A percentile compares a stretch with the other conserved stretches of the same genome.
Evolutionary conservation across 2,797 vertebrate species (phyloP).

Genomic region (Bovichtus diacanthus): DNA sequence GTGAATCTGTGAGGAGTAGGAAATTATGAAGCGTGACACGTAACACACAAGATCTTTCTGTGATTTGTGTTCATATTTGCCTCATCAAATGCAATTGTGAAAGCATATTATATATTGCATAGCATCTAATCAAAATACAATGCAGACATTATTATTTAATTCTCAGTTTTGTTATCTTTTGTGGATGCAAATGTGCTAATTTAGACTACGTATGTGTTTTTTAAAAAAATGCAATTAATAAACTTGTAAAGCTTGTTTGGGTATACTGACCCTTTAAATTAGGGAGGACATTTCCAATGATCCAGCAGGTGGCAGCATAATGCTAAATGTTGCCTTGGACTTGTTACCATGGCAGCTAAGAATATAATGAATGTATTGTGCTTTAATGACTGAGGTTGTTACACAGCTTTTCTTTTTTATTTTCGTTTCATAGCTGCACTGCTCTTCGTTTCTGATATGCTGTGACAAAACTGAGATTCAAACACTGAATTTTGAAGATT

Average conservation of each 20-base stretch:
- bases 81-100: not conserved
- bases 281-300: not conserved
- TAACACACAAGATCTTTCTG: not conserved
- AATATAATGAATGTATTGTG: constrained; percentile 60
- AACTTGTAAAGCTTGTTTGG: not conserved
- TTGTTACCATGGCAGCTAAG: constrained; percentile 70
- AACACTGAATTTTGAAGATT: not conserved
- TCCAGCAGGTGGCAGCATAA: constrained; percentile 80
- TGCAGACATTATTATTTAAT: not conserved
- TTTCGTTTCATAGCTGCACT: constrained; percentile 5
- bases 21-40: not conserved
- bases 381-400: constrained; percentile 46
- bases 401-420: constrained; percentile 20
- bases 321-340: constrained; percentile 9
- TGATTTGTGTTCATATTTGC: not conserved
- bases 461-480: not conserved
- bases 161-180: not conserved
- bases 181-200: not conserved
- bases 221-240: not conserved
- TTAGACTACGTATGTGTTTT: not conserved
- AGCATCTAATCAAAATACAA: not conserved
- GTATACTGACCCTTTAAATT: not conserved
- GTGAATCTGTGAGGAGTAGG: constrained; percentile 87
- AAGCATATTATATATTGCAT: not conserved
- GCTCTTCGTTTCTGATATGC: not conserved